Base-by-base conservation (phyloP, 2,113 vertebrate species). In the Tricholaema leucomelas region DNA sequence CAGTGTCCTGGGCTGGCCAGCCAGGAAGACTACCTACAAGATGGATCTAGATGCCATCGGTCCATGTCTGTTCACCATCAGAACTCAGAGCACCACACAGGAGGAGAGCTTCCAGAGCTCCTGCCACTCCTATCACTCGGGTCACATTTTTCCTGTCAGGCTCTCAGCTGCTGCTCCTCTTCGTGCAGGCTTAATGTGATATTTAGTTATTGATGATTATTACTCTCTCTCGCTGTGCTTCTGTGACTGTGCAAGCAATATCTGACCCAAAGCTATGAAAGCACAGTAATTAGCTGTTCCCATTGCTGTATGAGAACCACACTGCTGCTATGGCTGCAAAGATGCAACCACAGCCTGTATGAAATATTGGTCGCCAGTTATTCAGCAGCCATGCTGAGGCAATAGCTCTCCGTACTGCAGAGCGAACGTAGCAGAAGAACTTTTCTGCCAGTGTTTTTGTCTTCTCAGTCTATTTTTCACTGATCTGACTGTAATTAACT, bases 21-120 rank as follows among this genome's bases (percentile, higher is more conserved):
- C 72, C 81, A 79, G 67, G 56, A 86, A 81, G 59, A 58, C 35
- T 42, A 67, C 0, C 2, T 42, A 61, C 30, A 87, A 85, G 50
- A 1, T 85, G 64, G 87, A 87, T 94, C 95, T 95, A 80, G 77
- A 90, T 89, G 30, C 66, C 35, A 71, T 55, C 77, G 44, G 31
- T 15, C 1, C 6, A 80, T 85, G 21, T 67, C 19, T 2, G 50
- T 87, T 89, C 87, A 70, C 31, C 91, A 89, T 65, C 20, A 79
- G 69, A 92, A 83, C 93, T 30, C 64, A 85, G 81, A 27, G 55
- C 50, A 67, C 67, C 48, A 73, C 60, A 65, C 7, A 78, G 5
- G 12, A 73, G 74, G 27, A 52, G n/a, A 27, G 19, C 42, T 81
- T 73, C 33, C 38, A 60, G 30, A 60, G 24, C 58, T 94, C 36